phyloP scores from a whole-genome alignment of 1,140 invertebrate genomes.

The Yoshiicerus persimilis region DNA sequence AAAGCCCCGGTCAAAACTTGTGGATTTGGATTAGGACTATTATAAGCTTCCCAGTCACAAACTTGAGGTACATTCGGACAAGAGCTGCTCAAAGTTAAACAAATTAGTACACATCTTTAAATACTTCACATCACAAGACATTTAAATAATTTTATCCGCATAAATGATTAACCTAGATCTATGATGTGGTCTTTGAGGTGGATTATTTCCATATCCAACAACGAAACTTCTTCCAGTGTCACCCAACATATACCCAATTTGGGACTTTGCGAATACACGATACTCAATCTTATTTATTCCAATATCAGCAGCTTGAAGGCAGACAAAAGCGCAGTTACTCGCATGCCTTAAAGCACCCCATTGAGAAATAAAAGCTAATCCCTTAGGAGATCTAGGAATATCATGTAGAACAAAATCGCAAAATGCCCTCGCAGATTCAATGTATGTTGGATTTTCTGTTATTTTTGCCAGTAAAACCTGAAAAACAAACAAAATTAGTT shows the following conservation, averaged over 20 bases:
- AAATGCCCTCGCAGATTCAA: constrained; percentile 49
- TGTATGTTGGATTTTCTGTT: constrained; percentile 38
- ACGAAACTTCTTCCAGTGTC: constrained; percentile 57
- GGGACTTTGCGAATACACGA: constrained; percentile 54
- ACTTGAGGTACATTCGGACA: constrained; percentile 53
- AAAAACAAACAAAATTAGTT: background rate
- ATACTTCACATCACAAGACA: background rate
- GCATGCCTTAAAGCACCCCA: constrained; percentile 52
- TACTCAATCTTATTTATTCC: constrained; percentile 47
- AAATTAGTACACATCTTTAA: background rate
- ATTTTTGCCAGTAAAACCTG: constrained; percentile 39
- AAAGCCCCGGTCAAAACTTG: constrained; percentile 55
- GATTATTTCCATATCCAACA: constrained; percentile 57
- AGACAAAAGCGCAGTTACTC: constrained; percentile 52
- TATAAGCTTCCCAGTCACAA: constrained; percentile 59
- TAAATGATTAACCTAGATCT: background rate
- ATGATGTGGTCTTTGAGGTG: constrained; percentile 49
- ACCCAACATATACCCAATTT: constrained; percentile 57
- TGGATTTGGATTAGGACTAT: constrained; percentile 51
- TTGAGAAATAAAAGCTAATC: constrained; percentile 50
- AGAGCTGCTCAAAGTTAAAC: constrained; percentile 55
- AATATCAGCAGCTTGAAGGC: constrained; percentile 32
- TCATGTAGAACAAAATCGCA: constrained; percentile 44
- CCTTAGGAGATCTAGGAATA: constrained; percentile 50
- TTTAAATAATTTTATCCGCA: background rate